Percentiles rank a stretch among this genome's conserved stretches.
phyloP scores from a whole-genome alignment of 2,888 invertebrate genomes.

The Margaritifera margaritifera region DNA sequence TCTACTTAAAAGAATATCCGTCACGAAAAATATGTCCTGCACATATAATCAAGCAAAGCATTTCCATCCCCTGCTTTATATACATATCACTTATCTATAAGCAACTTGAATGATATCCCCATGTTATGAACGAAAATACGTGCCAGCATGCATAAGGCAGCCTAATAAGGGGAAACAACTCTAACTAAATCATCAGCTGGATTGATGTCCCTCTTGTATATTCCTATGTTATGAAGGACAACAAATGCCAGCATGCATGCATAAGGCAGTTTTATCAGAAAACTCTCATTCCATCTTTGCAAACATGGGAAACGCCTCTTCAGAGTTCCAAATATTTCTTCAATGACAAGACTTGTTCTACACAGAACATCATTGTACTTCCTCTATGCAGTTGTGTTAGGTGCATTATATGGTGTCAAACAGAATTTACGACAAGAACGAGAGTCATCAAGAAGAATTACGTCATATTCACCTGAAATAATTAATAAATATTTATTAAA shows the following conservation, averaged over 20 bases:
- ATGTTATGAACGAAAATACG: no score
- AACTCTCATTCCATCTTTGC: background rate
- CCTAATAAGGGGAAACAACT: no score
- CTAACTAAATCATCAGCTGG: background rate
- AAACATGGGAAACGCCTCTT: slow-evolving; percentile 13
- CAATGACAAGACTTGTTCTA: slow-evolving; percentile 9
- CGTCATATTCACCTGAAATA: slow-evolving; percentile 5
- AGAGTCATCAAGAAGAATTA: slow-evolving; percentile 14
- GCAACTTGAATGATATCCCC: no score
- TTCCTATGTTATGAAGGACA: slow-evolving; percentile 17
- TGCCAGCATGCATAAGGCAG: no score
- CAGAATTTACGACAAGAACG: slow-evolving; percentile 6
- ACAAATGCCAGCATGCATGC: slow-evolving; percentile 6
- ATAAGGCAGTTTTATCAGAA: slow-evolving; percentile 3
- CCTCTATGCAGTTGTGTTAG: background rate
- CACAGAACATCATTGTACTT: slow-evolving; percentile 11
- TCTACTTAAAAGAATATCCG: no score
- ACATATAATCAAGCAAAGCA: no score
- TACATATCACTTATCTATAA: no score
- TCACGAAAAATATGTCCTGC: no score
- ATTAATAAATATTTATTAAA: no score
- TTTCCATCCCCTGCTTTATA: no score
- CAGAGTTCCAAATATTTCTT: slow-evolving; percentile 19
- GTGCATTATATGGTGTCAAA: slow-evolving; percentile 14
- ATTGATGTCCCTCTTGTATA: background rate